A percentile compares a stretch with the other conserved stretches of the same genome.
Evolutionary conservation across 2,797 vertebrate genomes (phyloP).

Genomic region (Parauchenoglanis punctatus): DNA sequence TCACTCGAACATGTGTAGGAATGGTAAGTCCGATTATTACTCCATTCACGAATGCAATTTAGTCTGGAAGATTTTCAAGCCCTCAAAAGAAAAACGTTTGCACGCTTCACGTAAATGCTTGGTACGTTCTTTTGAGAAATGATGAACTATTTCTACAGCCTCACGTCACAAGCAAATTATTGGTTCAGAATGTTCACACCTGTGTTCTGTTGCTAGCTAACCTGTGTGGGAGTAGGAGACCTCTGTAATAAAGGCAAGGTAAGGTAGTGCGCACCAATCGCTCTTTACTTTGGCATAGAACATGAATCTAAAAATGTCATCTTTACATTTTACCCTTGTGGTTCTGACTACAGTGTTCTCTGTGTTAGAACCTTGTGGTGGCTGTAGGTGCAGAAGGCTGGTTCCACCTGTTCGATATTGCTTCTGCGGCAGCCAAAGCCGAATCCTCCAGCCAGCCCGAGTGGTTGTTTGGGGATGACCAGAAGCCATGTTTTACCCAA

Average conservation of each 20-base stretch:
- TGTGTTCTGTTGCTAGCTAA: constrained; percentile 80
- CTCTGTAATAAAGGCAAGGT: constrained; percentile 97
- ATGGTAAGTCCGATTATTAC: constrained; percentile 80
- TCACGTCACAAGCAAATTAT: neutral
- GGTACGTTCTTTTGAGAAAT: too few relatives aligned
- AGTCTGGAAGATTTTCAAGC: neutral
- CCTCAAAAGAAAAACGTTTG: neutral
- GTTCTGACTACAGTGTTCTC: neutral
- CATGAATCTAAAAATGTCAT: too few relatives aligned
- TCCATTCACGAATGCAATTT: neutral
- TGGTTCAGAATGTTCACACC: neutral
- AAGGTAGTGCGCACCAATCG: constrained; percentile 46
- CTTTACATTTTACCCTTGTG: neutral
- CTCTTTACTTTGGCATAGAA: neutral
- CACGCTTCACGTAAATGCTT: too few relatives aligned
- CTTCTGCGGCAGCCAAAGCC: constrained; percentile 71
- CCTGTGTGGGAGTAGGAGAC: constrained; percentile 92
- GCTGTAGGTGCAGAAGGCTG: constrained; percentile 94
- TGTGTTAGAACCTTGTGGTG: constrained; percentile 88
- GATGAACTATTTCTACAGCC: neutral
- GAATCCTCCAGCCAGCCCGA: constrained; percentile 86
- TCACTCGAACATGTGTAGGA: constrained; percentile 86
- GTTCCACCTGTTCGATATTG: constrained; percentile 95
- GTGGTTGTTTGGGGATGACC: constrained; percentile 78
- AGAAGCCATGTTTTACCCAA: constrained; percentile 88